Evolutionary conservation across 2,113 vertebrate species (phyloP).

Genomic region (Dermatemys mawii): DNA sequence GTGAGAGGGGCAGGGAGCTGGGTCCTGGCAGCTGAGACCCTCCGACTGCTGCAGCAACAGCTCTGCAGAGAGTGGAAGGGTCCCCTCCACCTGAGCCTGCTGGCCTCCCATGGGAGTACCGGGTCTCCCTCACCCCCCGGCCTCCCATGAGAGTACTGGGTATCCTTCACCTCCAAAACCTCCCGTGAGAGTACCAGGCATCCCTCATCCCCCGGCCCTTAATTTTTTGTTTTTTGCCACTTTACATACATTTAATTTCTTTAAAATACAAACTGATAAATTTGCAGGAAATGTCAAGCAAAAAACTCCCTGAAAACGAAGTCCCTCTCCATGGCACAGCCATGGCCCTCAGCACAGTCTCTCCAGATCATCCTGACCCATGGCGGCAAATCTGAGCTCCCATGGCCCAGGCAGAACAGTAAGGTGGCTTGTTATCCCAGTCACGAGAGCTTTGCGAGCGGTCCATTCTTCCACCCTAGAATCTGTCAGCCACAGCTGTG

Average conservation of each 20-base stretch:
- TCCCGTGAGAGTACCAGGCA: too few species aligned
- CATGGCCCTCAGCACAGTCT: neutral
- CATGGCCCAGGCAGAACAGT: neutral
- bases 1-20: too few species aligned
- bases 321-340: neutral
- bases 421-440: neutral
- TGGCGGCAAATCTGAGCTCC: neutral
- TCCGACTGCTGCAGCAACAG: neutral
- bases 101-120: too few species aligned
- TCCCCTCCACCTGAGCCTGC: neutral
- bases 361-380: neutral
- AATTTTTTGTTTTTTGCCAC: too few species aligned
- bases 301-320: neutral
- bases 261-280: neutral
- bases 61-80: neutral
- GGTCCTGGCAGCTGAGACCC: neutral
- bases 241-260: too few species aligned
- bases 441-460: neutral
- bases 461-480: rapidly evolving
- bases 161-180: too few species aligned
- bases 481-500: rapidly evolving
- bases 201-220: too few species aligned
- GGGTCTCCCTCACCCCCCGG: too few species aligned
- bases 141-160: too few species aligned
- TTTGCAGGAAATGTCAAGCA: too few species aligned